Conservation (phyloP, 1,140 invertebrate genomes). For the Belonocnema kinseyi region DNA sequence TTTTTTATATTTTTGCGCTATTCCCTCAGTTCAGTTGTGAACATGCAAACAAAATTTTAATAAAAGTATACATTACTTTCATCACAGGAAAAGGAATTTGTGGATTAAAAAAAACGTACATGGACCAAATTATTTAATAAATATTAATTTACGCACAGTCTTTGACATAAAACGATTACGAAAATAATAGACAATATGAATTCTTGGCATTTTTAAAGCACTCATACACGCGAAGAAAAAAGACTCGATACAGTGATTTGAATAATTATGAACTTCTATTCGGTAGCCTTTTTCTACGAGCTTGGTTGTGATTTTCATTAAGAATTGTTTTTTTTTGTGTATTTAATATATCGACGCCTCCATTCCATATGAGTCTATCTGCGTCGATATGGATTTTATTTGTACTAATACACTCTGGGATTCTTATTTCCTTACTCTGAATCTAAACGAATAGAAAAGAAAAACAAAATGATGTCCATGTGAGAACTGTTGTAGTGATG, state of each 20-base stretch:
- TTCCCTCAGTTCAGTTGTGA: too few relatives aligned
- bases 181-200: too few relatives aligned
- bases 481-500: constrained; percentile 44
- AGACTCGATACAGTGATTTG: too few relatives aligned
- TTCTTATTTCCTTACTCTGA: neutral
- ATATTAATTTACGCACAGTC: neutral
- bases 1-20: neutral
- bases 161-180: neutral
- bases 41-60: too few relatives aligned
- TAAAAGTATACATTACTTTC: too few relatives aligned
- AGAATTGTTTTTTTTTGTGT: constrained; percentile 2
- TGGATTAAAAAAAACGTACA: too few relatives aligned
- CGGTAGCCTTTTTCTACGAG: neutral
- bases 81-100: too few relatives aligned
- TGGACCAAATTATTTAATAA: neutral
- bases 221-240: too few relatives aligned
- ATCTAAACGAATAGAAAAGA: neutral
- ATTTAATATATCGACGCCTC: neutral
- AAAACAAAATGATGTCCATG: constrained; percentile 40
- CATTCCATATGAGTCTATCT: too few relatives aligned
- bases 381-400: neutral
- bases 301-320: constrained; percentile 13
- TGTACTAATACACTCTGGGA: neutral
- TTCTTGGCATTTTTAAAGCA: too few relatives aligned
- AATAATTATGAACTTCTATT: neutral